These are phyloP conservation scores for Numenius arquata DNA, from an alignment of 2,113 vertebrate genomes.

Conservation along the genomic window DNA sequence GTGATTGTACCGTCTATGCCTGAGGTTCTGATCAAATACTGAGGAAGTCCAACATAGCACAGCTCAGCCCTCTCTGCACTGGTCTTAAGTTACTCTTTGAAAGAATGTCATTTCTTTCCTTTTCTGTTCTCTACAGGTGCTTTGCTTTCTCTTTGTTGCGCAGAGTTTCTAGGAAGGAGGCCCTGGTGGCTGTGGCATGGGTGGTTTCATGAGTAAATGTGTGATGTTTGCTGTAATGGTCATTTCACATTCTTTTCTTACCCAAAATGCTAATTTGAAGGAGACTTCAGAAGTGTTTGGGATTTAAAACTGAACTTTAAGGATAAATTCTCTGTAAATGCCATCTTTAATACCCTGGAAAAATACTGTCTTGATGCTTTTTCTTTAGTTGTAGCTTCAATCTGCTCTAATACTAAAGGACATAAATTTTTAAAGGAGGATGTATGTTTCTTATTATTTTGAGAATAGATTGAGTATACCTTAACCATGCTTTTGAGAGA, in stretches of 20 bases:
- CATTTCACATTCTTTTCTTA: conserved; percentile 10
- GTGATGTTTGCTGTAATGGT: neutral
- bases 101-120: neutral
- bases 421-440: neutral
- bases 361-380: neutral
- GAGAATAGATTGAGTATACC: neutral
- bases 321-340: neutral
- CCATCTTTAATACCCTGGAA: neutral
- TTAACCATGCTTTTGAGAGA: neutral
- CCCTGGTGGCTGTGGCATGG: neutral
- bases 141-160: conserved; percentile 37
- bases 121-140: neutral
- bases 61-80: neutral
- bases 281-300: neutral
- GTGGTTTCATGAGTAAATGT: neutral
- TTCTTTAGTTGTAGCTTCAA: neutral
- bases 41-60: neutral
- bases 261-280: conserved; percentile 14
- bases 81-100: neutral
- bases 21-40: neutral
- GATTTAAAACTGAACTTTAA: neutral
- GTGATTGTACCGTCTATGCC: neutral
- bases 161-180: neutral
- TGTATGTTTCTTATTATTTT: neutral
- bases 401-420: neutral